Evolutionary conservation across 2,113 vertebrate species (phyloP).

Genomic region (Glaucidium brasilianum): DNA sequence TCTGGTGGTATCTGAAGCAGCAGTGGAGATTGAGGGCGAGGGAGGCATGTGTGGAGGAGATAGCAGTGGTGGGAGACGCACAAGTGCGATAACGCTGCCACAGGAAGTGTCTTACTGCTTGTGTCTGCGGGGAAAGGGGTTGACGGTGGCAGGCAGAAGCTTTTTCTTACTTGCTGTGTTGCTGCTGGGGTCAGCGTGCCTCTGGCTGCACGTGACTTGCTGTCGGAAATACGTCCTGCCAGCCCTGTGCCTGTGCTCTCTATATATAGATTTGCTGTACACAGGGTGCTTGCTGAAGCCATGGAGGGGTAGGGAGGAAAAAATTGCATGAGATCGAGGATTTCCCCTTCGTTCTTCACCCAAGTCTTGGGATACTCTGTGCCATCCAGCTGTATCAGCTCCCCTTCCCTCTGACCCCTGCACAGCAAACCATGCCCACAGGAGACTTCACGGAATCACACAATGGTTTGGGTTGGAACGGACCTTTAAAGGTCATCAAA

Average conservation of each 20-base stretch:
- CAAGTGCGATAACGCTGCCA: accelerated
- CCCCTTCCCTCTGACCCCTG: too few species aligned
- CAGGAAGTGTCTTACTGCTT: accelerated
- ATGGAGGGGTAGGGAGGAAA: background rate
- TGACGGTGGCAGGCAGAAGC: background rate
- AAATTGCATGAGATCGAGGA: background rate
- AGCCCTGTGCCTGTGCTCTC: background rate
- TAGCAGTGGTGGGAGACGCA: background rate
- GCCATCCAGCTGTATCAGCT: background rate
- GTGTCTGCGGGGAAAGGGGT: background rate
- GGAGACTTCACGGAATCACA: background rate
- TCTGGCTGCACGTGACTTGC: accelerated
- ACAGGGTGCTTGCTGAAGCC: background rate
- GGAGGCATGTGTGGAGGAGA: background rate
- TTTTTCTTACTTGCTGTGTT: accelerated
- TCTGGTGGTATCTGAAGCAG: accelerated
- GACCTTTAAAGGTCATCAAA: too few species aligned
- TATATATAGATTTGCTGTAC: background rate
- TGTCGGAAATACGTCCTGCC: accelerated
- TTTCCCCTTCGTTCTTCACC: background rate
- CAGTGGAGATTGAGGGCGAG: accelerated
- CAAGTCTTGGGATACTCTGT: background rate
- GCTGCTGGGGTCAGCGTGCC: background rate
- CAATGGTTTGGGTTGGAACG: background rate
- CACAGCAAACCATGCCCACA: accelerated